phyloP scores from a whole-genome alignment of 2,797 vertebrate species.

The Alca torda region DNA sequence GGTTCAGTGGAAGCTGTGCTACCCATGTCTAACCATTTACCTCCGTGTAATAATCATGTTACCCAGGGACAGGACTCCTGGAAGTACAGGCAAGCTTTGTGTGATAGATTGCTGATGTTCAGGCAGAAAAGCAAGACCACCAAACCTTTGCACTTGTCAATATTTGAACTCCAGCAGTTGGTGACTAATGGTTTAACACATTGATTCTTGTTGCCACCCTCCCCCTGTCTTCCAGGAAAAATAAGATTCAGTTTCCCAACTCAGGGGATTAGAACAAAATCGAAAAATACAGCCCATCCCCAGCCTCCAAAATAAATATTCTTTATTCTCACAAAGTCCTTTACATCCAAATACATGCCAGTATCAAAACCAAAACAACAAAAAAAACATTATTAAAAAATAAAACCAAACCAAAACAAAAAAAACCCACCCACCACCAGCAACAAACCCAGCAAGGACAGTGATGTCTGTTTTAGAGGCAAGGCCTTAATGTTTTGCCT shows the following conservation, averaged over 20 bases:
- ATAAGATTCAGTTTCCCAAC: conserved; percentile 42
- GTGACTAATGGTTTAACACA: conserved; percentile 51
- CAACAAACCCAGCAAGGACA: background rate
- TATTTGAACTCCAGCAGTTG: conserved; percentile 59
- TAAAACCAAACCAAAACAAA: background rate
- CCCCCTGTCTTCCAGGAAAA: conserved; percentile 59
- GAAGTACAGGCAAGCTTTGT: background rate
- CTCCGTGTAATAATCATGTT: background rate
- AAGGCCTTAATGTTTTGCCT: background rate
- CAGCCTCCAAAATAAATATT: conserved; percentile 33
- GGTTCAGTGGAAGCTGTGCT: background rate
- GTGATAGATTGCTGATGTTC: conserved; percentile 21
- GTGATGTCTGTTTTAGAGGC: background rate
- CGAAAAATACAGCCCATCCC: background rate
- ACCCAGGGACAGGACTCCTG: conserved; percentile 9
- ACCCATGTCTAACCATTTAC: background rate
- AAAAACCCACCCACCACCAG: background rate
- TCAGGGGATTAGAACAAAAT: background rate
- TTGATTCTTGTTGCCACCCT: conserved; percentile 38
- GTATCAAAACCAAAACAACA: background rate
- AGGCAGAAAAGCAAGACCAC: conserved; percentile 52
- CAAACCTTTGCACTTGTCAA: conserved; percentile 66
- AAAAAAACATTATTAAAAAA: background rate
- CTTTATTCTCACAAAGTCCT: background rate
- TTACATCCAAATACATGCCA: background rate